Conservation (phyloP, 2,888 invertebrate genomes). For the Baronia brevicornis region DNA sequence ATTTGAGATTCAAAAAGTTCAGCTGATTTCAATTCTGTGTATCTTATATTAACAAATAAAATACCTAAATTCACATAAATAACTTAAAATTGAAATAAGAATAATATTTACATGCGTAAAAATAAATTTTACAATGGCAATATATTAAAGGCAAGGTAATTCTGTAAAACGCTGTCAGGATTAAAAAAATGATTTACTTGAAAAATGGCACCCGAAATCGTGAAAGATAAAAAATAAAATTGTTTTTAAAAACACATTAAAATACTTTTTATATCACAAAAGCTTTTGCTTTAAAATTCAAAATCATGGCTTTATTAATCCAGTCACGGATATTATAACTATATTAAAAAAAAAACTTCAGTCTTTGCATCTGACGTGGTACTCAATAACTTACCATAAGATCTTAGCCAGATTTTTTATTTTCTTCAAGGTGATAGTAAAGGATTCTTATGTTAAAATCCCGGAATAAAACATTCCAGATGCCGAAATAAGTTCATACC, state of each 20-base stretch:
- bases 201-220: slow-evolving; percentile 52
- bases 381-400: slow-evolving; percentile 9
- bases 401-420: slow-evolving; percentile 5
- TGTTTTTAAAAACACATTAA: slow-evolving; percentile 46
- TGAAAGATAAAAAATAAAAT: slow-evolving; percentile 4
- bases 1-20: slow-evolving; percentile 71
- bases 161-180: slow-evolving; percentile 46
- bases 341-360: slow-evolving; percentile 57
- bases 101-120: slow-evolving; percentile 65
- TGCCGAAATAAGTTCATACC: too few species aligned
- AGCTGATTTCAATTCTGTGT: slow-evolving; percentile 63
- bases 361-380: slow-evolving; percentile 59
- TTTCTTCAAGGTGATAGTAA: too few species aligned
- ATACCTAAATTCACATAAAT: slow-evolving; percentile 70
- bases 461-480: too few species aligned
- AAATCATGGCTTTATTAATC: slow-evolving; percentile 49
- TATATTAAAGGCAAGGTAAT: slow-evolving; percentile 33
- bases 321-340: slow-evolving; percentile 55
- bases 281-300: slow-evolving; percentile 49
- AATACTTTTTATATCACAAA: slow-evolving; percentile 68
- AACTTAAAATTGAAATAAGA: slow-evolving; percentile 54
- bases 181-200: slow-evolving; percentile 40
- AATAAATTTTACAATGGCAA: slow-evolving; percentile 39
- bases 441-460: too few species aligned
- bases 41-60: slow-evolving; percentile 29